A percentile compares a stretch with the other conserved stretches of the same genome.
Conservation (phyloP, 2,113 vertebrate species). For the Leuciscus idus region DNA sequence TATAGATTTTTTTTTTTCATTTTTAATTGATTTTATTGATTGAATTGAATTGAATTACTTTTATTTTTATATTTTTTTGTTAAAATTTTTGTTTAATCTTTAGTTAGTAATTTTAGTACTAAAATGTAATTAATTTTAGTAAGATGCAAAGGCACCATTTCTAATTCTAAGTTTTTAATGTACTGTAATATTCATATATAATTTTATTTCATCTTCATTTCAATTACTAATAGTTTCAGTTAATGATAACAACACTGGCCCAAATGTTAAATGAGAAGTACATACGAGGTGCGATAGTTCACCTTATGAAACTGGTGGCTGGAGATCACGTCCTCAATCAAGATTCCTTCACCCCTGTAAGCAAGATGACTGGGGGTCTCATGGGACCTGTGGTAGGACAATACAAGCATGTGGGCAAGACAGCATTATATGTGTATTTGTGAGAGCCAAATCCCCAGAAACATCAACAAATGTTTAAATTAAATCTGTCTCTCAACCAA, state of each 20-base stretch:
- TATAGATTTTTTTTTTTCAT: too few species aligned
- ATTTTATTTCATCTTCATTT: too few species aligned
- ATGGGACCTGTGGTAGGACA: constrained; percentile 78
- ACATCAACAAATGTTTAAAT: not conserved
- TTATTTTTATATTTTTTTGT: too few species aligned
- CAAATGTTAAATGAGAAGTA: not conserved
- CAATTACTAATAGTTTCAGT: too few species aligned
- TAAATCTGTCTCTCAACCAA: not conserved
- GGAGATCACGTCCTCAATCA: constrained; percentile 89
- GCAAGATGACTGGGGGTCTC: constrained; percentile 83
- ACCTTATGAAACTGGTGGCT: constrained; percentile 84
- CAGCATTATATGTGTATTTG: not conserved
- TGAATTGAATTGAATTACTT: too few species aligned
- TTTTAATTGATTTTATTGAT: too few species aligned
- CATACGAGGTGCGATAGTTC: not conserved
- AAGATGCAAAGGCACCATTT: too few species aligned
- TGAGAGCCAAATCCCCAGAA: not conserved
- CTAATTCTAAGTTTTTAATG: too few species aligned
- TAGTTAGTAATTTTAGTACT: too few species aligned
- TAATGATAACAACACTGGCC: not conserved
- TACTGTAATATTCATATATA: too few species aligned
- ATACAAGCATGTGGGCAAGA: not conserved
- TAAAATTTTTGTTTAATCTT: too few species aligned
- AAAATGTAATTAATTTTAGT: too few species aligned
- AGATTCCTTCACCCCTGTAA: constrained; percentile 83